Evolutionary conservation across 2,113 vertebrate species (phyloP).

Genomic region (Manacus vitellinus): DNA sequence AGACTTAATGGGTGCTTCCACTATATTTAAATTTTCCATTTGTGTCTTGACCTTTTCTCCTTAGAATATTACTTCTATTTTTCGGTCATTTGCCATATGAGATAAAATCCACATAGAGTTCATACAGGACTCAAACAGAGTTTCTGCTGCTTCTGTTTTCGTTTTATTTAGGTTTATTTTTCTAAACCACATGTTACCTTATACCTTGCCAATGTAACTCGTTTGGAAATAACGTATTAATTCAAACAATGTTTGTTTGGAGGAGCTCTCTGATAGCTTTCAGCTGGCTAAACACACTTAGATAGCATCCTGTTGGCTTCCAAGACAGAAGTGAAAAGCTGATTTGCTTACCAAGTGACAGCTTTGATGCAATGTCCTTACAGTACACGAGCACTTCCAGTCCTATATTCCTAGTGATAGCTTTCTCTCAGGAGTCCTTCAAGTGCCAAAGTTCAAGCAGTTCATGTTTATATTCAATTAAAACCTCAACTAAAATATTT

Average conservation of each 20-base stretch:
- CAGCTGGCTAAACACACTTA: slow-evolving; percentile 66
- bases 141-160: slow-evolving; percentile 55
- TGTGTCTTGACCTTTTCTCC: neutral
- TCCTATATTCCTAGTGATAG: neutral
- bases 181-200: slow-evolving; percentile 58
- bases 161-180: slow-evolving; percentile 67
- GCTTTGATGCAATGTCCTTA: slow-evolving; percentile 21
- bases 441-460: slow-evolving; percentile 31
- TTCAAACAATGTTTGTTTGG: slow-evolving; percentile 62
- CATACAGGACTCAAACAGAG: slow-evolving; percentile 24
- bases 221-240: slow-evolving; percentile 60
- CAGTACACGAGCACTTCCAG: neutral
- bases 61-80: neutral
- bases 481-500: slow-evolving; percentile 28
- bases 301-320: slow-evolving; percentile 56
- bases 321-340: slow-evolving; percentile 35
- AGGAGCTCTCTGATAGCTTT: slow-evolving; percentile 59
- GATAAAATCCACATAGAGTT: slow-evolving; percentile 20
- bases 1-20: neutral
- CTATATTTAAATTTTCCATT: neutral
- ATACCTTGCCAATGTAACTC: slow-evolving; percentile 57
- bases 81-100: slow-evolving; percentile 1
- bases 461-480: slow-evolving; percentile 40
- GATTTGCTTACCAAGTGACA: neutral
- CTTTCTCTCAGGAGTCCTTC: neutral